phyloP scores from a whole-genome alignment of 2,113 vertebrate genomes.

The Andinoacara biseriatus region DNA sequence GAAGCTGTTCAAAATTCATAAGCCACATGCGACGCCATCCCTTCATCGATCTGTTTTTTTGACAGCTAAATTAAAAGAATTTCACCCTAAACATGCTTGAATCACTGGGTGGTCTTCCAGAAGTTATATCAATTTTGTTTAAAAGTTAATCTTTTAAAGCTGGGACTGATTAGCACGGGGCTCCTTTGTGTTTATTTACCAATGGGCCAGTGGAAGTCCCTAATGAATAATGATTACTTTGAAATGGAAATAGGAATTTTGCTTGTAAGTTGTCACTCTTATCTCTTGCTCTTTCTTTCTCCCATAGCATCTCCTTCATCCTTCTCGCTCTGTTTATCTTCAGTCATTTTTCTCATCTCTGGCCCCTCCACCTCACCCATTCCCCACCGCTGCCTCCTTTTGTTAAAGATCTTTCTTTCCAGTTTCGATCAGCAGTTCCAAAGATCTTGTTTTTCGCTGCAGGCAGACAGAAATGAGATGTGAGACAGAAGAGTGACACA shows the following conservation, averaged over 20 bases:
- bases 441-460: constrained; percentile 29
- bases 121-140: constrained; percentile 1
- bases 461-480: constrained; percentile 15
- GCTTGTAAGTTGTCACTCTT: background rate
- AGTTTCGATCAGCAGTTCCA: constrained; percentile 25
- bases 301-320: background rate
- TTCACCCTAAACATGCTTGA: background rate
- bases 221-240: constrained; percentile 20
- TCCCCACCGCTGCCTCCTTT: background rate
- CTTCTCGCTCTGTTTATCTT: constrained; percentile 11
- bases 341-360: background rate
- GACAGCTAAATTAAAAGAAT: constrained; percentile 11
- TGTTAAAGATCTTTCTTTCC: constrained; percentile 9
- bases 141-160: background rate
- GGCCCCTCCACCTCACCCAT: background rate
- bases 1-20: constrained; percentile 27
- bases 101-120: background rate
- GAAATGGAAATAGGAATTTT: constrained; percentile 22
- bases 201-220: background rate
- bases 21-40: background rate
- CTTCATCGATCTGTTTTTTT: background rate
- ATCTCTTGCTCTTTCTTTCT: background rate
- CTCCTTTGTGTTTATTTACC: constrained; percentile 28
- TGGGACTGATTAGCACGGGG: background rate
- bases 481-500: constrained; percentile 35